Evolutionary conservation across 2,113 vertebrate species (phyloP).

Genomic region (Corynorhinus townsendii): DNA sequence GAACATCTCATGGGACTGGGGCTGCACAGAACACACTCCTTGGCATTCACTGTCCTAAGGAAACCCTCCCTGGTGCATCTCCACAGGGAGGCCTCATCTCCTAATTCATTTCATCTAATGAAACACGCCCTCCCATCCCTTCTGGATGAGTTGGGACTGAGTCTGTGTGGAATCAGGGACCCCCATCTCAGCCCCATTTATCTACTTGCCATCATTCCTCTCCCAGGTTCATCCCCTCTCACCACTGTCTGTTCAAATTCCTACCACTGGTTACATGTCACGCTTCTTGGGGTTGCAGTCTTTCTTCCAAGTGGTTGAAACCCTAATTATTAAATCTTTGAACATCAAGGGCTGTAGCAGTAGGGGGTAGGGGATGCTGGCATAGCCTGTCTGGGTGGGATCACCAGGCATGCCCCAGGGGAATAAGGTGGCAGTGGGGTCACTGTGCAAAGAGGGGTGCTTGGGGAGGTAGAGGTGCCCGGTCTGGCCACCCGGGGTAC

Average conservation of each 20-base stretch:
- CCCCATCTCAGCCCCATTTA: neutral
- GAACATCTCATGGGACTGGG: neutral
- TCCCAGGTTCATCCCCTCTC: neutral
- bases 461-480: too few species aligned
- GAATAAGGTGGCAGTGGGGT: too few species aligned
- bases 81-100: neutral
- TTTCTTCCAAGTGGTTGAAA: neutral
- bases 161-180: neutral
- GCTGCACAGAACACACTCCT: neutral
- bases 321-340: neutral
- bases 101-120: neutral
- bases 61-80: neutral
- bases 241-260: neutral
- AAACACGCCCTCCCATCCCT: neutral
- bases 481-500: neutral
- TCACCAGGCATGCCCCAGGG: neutral
- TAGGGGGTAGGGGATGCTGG: neutral
- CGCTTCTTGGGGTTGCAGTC: neutral
- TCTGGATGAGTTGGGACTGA: neutral
- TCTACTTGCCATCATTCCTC: neutral
- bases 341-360: neutral
- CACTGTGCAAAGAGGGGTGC: neutral
- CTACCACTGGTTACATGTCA: neutral
- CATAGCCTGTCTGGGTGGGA: neutral
- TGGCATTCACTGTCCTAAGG: neutral